phyloP scores from a whole-genome alignment of 2,113 vertebrate species.

The Manacus vitellinus region DNA sequence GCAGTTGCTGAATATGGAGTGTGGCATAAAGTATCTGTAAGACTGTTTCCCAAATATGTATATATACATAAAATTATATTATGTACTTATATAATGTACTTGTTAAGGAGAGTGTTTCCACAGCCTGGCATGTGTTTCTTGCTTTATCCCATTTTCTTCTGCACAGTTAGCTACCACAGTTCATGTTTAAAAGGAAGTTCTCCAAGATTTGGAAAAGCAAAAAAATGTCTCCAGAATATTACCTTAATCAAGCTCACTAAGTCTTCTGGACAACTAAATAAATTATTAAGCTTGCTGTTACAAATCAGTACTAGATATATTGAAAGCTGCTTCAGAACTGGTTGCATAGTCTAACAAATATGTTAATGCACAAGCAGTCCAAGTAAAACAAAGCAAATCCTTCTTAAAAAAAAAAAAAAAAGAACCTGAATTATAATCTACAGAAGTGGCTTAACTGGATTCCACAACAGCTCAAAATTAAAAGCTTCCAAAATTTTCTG shows the following conservation, averaged over 20 bases:
- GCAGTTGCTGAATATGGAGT: background rate
- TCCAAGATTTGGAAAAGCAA: background rate
- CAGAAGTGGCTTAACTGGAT: background rate
- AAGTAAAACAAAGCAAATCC: background rate
- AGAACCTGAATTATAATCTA: background rate
- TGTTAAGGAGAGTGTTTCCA: background rate
- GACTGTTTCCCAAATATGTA: background rate
- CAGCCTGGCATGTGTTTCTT: background rate
- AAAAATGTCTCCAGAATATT: background rate
- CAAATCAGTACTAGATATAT: background rate
- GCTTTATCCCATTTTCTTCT: background rate
- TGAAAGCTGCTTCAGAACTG: background rate
- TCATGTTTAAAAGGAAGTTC: background rate
- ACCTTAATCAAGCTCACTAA: background rate
- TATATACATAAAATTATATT: background rate
- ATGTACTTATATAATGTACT: background rate
- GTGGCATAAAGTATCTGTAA: background rate
- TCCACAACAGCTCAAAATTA: background rate
- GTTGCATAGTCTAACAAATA: background rate
- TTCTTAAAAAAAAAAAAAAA: background rate
- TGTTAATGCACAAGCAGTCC: background rate
- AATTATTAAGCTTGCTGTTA: background rate
- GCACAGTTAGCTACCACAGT: background rate
- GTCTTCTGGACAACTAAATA: background rate
- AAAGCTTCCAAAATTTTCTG: background rate